A percentile compares a stretch with the other conserved stretches of the same genome.
Conservation (phyloP, 2,797 vertebrate species). For the Meda fulgida region DNA sequence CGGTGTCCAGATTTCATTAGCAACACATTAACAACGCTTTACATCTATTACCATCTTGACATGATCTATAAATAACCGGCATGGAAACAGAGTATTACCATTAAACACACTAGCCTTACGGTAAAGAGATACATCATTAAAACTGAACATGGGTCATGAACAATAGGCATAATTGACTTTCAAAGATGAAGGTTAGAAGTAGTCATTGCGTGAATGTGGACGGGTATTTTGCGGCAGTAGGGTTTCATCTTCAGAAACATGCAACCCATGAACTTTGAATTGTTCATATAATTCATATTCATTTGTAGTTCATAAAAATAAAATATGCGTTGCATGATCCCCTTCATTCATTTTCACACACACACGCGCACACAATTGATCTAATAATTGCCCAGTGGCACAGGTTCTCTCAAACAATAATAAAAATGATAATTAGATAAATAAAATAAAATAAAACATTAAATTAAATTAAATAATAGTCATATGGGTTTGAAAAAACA, state of each 20-base stretch:
- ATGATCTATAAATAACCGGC: slow-evolving; percentile 98
- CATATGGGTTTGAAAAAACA: neutral
- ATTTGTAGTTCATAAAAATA: neutral
- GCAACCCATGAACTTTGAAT: neutral
- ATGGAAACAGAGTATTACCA: slow-evolving; percentile 87
- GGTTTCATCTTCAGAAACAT: neutral
- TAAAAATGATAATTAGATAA: too few species aligned
- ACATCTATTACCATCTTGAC: slow-evolving; percentile 98
- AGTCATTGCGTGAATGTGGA: slow-evolving; percentile 72
- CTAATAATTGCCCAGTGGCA: too few species aligned
- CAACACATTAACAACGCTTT: slow-evolving; percentile 96
- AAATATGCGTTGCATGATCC: neutral
- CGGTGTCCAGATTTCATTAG: slow-evolving; percentile 99
- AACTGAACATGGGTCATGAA: slow-evolving; percentile 97
- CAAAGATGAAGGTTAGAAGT: slow-evolving; percentile 89
- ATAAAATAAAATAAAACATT: too few species aligned
- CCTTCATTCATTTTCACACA: too few species aligned
- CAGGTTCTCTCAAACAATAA: neutral
- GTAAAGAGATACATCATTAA: slow-evolving; percentile 96
- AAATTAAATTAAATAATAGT: neutral
- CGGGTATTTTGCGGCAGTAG: neutral
- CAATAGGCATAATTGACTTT: slow-evolving; percentile 91
- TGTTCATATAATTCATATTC: neutral
- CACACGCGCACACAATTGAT: too few species aligned
- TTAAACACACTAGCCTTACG: slow-evolving; percentile 88